Conservation (phyloP, 2,888 invertebrate species). For the Drosophila histrio region DNA sequence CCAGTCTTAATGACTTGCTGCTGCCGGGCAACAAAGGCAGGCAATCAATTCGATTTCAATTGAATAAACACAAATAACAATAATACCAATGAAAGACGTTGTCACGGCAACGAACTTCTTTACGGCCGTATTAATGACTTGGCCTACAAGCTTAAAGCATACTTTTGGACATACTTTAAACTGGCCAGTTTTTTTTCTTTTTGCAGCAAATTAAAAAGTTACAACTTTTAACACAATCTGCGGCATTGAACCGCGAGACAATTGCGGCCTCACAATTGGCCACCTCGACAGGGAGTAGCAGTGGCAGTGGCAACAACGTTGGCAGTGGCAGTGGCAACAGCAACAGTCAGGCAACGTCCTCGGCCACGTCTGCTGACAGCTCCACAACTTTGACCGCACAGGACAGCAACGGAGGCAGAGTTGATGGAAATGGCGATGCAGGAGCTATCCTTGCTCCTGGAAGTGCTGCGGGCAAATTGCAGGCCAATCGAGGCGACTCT, state of each 20-base stretch:
- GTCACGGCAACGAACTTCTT: conserved; percentile 27
- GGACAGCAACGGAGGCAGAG: conserved; percentile 46
- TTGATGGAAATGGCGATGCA: conserved; percentile 48
- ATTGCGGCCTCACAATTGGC: conserved; percentile 84
- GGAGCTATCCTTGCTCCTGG: conserved; percentile 62
- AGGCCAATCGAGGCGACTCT: conserved; percentile 40
- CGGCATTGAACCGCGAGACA: conserved; percentile 84
- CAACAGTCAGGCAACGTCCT: conserved; percentile 53
- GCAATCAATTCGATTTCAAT: conserved; percentile 1
- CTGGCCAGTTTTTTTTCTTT: background rate
- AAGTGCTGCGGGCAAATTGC: conserved; percentile 64
- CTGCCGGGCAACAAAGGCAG: background rate
- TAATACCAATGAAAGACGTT: conserved; percentile 1
- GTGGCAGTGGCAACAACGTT: background rate
- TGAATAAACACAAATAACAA: background rate
- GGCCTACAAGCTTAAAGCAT: background rate
- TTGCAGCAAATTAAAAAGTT: conserved; percentile 84
- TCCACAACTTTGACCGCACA: conserved; percentile 71
- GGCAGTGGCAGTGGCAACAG: background rate
- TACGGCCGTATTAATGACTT: background rate
- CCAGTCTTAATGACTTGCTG: no score
- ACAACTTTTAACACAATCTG: conserved; percentile 84
- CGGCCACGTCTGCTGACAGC: conserved; percentile 69
- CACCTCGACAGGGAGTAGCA: conserved; percentile 80
- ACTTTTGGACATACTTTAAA: conserved; percentile 8